These are phyloP conservation scores for Leptopilina syphax DNA, from an alignment of 2,888 invertebrate genomes.

Conservation along the genomic window DNA sequence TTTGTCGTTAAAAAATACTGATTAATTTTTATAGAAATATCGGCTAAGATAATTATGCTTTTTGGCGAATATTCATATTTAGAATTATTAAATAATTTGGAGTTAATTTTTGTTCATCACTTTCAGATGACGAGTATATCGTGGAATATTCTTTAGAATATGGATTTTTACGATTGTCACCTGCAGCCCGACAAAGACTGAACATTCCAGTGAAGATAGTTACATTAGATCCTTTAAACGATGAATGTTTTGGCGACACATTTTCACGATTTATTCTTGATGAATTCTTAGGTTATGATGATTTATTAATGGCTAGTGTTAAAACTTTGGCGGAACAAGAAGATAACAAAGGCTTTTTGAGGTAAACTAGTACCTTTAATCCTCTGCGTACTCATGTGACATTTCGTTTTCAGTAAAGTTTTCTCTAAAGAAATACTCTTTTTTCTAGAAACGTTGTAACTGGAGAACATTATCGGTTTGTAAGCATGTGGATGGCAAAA, in stretches of 20 bases:
- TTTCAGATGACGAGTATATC: constrained; percentile 94
- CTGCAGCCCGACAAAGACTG: constrained; percentile 89
- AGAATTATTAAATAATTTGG: no score
- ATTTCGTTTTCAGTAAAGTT: no score
- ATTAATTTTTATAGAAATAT: no score
- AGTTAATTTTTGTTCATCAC: constrained; percentile 65
- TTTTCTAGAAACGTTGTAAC: constrained; percentile 93
- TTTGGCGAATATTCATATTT: no score
- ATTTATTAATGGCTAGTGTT: constrained; percentile 96
- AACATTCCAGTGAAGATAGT: constrained; percentile 95
- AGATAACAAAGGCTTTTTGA: constrained; percentile 95
- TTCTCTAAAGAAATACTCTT: no score
- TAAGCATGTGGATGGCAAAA: constrained; percentile 97
- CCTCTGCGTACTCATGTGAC: no score
- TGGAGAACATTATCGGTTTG: constrained; percentile 98
- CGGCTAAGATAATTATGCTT: no score
- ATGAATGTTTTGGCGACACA: constrained; percentile 95
- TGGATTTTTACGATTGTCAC: constrained; percentile 94
- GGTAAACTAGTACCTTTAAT: constrained; percentile 77
- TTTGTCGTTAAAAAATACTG: not conserved
- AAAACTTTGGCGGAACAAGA: constrained; percentile 97
- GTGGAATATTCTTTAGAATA: constrained; percentile 99
- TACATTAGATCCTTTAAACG: constrained; percentile 90
- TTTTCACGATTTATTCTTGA: constrained; percentile 94
- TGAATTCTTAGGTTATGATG: constrained; percentile 97